Conservation (phyloP, 2,888 invertebrate genomes). For the Lysandra bellargus region DNA sequence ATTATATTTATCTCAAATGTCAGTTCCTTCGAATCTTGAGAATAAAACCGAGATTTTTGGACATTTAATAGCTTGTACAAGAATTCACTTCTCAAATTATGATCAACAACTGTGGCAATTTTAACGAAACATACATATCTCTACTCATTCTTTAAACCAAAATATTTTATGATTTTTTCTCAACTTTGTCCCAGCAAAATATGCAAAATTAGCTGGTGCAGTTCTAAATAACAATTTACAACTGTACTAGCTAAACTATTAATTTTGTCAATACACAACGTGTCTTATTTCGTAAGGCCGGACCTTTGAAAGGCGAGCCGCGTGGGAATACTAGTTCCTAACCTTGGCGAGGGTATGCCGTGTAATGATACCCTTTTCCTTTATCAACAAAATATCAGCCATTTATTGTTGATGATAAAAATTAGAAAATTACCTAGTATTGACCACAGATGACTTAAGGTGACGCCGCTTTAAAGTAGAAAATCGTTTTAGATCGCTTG, state of each 20-base stretch:
- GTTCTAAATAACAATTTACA: not conserved
- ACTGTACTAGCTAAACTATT: not conserved
- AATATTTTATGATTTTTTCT: too few relatives aligned
- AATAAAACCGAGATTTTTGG: too few relatives aligned
- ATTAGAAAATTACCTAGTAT: not conserved
- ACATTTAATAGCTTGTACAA: too few relatives aligned
- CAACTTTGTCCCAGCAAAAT: not conserved
- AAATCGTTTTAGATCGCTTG: too few relatives aligned
- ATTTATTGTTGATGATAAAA: not conserved
- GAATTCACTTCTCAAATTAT: too few relatives aligned
- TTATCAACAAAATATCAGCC: not conserved
- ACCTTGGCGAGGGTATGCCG: conserved; percentile 16
- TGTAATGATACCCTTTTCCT: conserved; percentile 13
- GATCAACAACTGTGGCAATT: too few relatives aligned
- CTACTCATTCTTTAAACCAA: too few relatives aligned
- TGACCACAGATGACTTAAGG: too few relatives aligned
- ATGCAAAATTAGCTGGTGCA: not conserved
- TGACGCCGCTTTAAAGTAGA: too few relatives aligned
- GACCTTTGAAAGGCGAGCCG: conserved; percentile 27
- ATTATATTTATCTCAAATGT: too few relatives aligned
- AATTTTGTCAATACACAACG: not conserved
- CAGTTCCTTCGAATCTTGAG: too few relatives aligned
- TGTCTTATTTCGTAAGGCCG: conserved; percentile 24
- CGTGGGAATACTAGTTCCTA: conserved; percentile 19
- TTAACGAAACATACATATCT: too few relatives aligned